A percentile compares a stretch with the other conserved stretches of the same genome.
phyloP scores from a whole-genome alignment of 23 tunicate genomes.

The Botrylloides violaceus region DNA sequence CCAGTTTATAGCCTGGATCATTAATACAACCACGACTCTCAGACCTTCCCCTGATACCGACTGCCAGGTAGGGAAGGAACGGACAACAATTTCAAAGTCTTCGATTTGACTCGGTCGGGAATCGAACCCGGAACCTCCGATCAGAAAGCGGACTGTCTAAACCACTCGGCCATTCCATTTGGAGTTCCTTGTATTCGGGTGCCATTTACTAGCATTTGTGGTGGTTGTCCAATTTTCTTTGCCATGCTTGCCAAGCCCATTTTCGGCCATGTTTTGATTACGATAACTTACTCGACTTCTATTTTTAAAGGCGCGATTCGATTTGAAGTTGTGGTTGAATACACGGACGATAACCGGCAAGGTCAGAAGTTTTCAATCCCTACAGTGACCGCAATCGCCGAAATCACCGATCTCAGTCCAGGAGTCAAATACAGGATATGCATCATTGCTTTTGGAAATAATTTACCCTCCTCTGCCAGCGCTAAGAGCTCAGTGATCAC shows the following conservation, averaged over 20 bases:
- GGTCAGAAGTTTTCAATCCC: not conserved
- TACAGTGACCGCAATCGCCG: not conserved
- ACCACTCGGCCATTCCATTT: too few species aligned
- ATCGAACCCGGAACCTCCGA: too few species aligned
- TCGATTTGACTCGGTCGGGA: too few species aligned
- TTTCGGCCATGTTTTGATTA: too few species aligned
- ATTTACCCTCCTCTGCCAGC: conserved; percentile 25
- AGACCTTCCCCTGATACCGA: too few species aligned
- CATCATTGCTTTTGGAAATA: conserved; percentile 16
- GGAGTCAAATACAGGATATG: conserved; percentile 1
- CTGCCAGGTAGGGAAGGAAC: too few species aligned
- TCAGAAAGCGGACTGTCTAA: too few species aligned
- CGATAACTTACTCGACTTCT: too few species aligned
- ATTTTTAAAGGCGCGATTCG: conserved; percentile 6
- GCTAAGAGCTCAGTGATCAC: conserved; percentile 22
- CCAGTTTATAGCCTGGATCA: too few species aligned
- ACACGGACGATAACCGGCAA: not conserved
- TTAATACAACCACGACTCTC: too few species aligned
- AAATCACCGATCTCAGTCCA: not conserved
- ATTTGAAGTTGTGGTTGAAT: conserved; percentile 3
- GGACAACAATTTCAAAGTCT: too few species aligned
- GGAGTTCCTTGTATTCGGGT: too few species aligned
- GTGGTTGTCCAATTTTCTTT: not conserved
- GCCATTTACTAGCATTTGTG: not conserved
- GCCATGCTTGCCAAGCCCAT: not conserved